phyloP scores from a whole-genome alignment of 2,113 vertebrate species.

The Lasiurus borealis region DNA sequence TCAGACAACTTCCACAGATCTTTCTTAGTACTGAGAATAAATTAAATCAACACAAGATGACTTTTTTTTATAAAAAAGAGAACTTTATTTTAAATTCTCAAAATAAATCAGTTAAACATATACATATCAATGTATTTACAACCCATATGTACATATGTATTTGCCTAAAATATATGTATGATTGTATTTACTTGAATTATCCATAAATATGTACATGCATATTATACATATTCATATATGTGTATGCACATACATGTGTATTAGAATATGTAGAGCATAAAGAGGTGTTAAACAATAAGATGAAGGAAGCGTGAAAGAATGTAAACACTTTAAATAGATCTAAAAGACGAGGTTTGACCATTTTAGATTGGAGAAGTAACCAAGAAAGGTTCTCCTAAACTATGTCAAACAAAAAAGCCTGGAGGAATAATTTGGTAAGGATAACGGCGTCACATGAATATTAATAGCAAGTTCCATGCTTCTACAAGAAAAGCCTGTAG shows the following conservation, averaged over 20 bases:
- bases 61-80: background rate
- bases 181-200: background rate
- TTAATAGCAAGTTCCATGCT: background rate
- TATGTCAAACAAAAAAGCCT: background rate
- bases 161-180: background rate
- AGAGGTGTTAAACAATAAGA: background rate
- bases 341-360: background rate
- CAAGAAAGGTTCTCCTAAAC: background rate
- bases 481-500: background rate
- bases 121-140: background rate
- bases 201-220: background rate
- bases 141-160: background rate
- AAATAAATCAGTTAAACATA: background rate
- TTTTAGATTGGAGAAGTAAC: conserved; percentile 13
- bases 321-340: background rate
- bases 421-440: background rate
- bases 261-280: background rate
- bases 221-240: background rate
- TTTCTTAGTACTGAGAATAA: conserved; percentile 8
- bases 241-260: background rate
- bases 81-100: conserved; percentile 22
- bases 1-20: background rate
- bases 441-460: no score
- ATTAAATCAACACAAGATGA: background rate
- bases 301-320: background rate